A percentile compares a stretch with the other conserved stretches of the same genome.
phyloP scores from a whole-genome alignment of 2,797 vertebrate species.

The Syngnathus acus region DNA sequence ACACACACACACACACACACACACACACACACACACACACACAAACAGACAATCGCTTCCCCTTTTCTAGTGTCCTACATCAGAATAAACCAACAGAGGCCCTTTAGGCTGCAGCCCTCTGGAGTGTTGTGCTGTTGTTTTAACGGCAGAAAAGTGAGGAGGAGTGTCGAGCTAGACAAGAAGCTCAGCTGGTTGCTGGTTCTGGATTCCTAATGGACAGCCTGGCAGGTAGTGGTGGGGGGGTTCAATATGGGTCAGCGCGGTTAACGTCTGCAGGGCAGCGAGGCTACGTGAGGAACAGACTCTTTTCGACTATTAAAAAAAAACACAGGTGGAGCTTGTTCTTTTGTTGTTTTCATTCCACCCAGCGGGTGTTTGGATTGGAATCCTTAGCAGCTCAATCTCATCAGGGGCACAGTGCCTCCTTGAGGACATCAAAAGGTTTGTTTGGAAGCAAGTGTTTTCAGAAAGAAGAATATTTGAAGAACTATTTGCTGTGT shows the following conservation, averaged over 20 bases:
- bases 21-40: not conserved
- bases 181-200: slow-evolving; percentile 52
- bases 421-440: slow-evolving; percentile 52
- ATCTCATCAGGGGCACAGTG: slow-evolving; percentile 43
- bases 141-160: slow-evolving; percentile 3
- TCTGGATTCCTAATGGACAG: slow-evolving; percentile 43
- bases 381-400: slow-evolving; percentile 47
- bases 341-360: slow-evolving; percentile 39
- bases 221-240: slow-evolving; percentile 51
- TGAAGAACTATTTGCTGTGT: no score
- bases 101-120: slow-evolving; percentile 59
- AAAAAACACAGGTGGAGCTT: slow-evolving; percentile 39
- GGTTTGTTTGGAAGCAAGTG: not conserved
- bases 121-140: slow-evolving; percentile 38
- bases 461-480: not conserved
- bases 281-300: slow-evolving; percentile 35
- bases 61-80: not conserved
- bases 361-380: slow-evolving; percentile 61
- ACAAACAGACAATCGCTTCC: slow-evolving; percentile 6
- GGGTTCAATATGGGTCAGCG: slow-evolving; percentile 55
- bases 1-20: not conserved
- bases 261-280: slow-evolving; percentile 39
- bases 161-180: slow-evolving; percentile 39
- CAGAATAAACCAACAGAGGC: slow-evolving; percentile 46
- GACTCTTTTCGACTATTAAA: slow-evolving; percentile 57